A percentile compares a stretch with the other conserved stretches of the same genome.
These are phyloP conservation scores for Hemicrepidius hirtus DNA, from an alignment of 2,888 invertebrate genomes.

Conservation along the genomic window DNA sequence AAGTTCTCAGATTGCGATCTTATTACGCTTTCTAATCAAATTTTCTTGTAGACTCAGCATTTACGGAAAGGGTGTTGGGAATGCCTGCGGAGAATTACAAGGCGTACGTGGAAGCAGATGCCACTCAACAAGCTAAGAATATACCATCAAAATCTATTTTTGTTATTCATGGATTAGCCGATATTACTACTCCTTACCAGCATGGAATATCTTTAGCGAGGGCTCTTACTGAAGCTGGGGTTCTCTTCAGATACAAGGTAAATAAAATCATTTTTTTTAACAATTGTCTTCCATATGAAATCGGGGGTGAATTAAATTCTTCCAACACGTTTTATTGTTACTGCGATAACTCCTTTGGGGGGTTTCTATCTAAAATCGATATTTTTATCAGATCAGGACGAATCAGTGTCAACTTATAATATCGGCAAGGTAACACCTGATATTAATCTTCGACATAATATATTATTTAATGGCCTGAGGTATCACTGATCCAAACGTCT, in stretches of 20 bases:
- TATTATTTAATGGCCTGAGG: too few species aligned
- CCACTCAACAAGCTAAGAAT: constrained; percentile 90
- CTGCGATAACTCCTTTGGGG: too few species aligned
- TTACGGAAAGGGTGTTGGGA: constrained; percentile 95
- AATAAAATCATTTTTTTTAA: too few species aligned
- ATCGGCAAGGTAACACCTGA: too few species aligned
- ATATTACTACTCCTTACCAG: constrained; percentile 94
- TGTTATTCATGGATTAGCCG: constrained; percentile 94
- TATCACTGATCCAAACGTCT: too few species aligned
- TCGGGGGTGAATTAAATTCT: too few species aligned
- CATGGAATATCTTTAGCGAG: constrained; percentile 93
- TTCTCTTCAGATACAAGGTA: constrained; percentile 95
- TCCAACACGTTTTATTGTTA: too few species aligned
- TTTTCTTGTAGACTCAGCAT: constrained; percentile 86
- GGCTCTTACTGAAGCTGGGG: constrained; percentile 89
- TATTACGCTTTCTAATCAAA: background rate
- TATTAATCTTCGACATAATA: too few species aligned
- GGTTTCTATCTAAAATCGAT: too few species aligned
- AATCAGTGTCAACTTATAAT: too few species aligned
- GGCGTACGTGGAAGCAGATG: constrained; percentile 94
- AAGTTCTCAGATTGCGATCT: constrained; percentile 68
- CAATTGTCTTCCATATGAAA: too few species aligned
- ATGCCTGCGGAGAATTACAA: constrained; percentile 90
- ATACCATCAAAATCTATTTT: constrained; percentile 92
- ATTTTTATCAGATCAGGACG: too few species aligned